Evolutionary conservation across 2,113 vertebrate species (phyloP), one percentile per base, ranked within the genome.

Genomic region (Donacobius atricapilla): DNA sequence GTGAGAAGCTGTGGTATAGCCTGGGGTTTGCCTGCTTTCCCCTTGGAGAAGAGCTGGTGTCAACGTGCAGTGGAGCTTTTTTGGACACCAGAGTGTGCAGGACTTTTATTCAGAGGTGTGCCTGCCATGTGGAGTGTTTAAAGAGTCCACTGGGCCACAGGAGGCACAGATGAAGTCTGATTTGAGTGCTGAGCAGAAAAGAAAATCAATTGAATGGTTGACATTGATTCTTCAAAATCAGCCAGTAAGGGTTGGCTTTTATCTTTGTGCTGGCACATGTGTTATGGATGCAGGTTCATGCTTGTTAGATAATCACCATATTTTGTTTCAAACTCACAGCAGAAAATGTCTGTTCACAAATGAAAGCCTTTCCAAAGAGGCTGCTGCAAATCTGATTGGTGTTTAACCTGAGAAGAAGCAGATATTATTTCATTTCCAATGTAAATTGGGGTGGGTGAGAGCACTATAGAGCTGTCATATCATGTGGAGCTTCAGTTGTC

Each of bases 171-270:
- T 77, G 73, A 70, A 93, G 76, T 60, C 56, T 71, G 63, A 45
- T 82, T 54, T 48, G 86, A 76, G 48, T 28, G 24, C 81, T 83
- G 83, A 91, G 50, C 0, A 1, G 87, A 78, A 85, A 87, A 68
- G 90, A 81, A 81, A 69, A 95, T 95, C 4, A 6, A 78, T 57
- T 68, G 82, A 89, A 82, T 72, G 76, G 63, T 63, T 87, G 14
- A 11, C 86, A 93, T 93, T 56, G 85, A 93, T 94, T 79, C 83
- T 83, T 86, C 83, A 69, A 71, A 80, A 72, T 64, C 79, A 84
- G 0, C 56, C 40, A 64, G 48, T 50, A 48, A 54, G 70, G 51
- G 58, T 12, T 89, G 84, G 68, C 93, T 94, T 80, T 94, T 95
- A 58, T 81, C 72, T 90, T 77, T 89, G 64, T 56, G 61, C 82